Conservation (phyloP, 2,113 vertebrate genomes). For the Proterorhinus semilunaris region DNA sequence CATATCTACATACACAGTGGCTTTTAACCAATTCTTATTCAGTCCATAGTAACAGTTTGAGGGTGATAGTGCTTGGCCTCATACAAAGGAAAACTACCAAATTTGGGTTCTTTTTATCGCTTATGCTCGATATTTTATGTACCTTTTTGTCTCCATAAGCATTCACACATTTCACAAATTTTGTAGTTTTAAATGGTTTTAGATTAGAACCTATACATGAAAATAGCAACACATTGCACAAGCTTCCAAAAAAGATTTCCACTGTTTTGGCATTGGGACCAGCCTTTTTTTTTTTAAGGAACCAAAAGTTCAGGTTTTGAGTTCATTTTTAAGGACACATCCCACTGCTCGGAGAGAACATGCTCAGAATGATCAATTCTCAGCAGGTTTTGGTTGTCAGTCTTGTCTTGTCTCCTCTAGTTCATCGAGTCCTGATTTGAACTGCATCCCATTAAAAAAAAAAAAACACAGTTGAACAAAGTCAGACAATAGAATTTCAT, state of each 20-base stretch:
- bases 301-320: conserved; percentile 39
- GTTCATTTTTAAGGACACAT: conserved; percentile 48
- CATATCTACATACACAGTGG: conserved; percentile 99
- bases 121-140: conserved; percentile 59
- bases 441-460: conserved; percentile 62
- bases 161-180: conserved; percentile 50
- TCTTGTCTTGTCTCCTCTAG: conserved; percentile 43
- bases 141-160: conserved; percentile 35
- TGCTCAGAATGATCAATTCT: conserved; percentile 62
- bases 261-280: conserved; percentile 42
- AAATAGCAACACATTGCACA: conserved; percentile 66
- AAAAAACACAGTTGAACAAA: conserved; percentile 48
- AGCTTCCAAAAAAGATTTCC: conserved; percentile 58
- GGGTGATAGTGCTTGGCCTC: conserved; percentile 86
- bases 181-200: conserved; percentile 58
- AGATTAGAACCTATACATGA: conserved; percentile 64
- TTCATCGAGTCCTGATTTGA: conserved; percentile 49
- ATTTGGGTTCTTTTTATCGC: conserved; percentile 65
- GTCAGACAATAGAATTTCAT: conserved; percentile 49
- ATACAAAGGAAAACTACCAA: conserved; percentile 79
- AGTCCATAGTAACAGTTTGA: conserved; percentile 89
- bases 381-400: conserved; percentile 61
- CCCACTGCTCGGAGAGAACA: conserved; percentile 58
- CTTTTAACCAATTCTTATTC: conserved; percentile 90
- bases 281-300: conserved; percentile 31